Evolutionary conservation across 2,888 invertebrate species (phyloP).

Genomic region (Eupithecia inturbata): DNA sequence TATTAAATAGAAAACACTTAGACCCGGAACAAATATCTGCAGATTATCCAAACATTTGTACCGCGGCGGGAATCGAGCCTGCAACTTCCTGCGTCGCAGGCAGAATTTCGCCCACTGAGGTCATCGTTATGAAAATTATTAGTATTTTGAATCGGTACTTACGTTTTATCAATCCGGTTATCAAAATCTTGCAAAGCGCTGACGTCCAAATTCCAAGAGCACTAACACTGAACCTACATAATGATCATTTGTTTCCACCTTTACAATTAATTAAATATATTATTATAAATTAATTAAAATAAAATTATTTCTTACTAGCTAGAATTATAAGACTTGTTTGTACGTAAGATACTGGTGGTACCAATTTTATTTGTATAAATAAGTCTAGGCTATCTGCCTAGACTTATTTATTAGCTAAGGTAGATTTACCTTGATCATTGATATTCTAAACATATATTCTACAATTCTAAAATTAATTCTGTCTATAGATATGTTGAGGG

Average conservation of each 20-base stretch:
- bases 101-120: neutral
- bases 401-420: too few relatives aligned
- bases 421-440: neutral
- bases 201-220: neutral
- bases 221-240: neutral
- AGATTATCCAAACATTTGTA: neutral
- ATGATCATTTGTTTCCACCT: neutral
- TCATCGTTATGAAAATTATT: neutral
- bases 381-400: too few relatives aligned
- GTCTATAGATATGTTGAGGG: neutral
- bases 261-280: neutral
- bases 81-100: neutral
- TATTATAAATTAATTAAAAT: neutral
- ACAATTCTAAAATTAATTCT: neutral
- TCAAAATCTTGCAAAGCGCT: neutral
- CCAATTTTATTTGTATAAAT: too few relatives aligned
- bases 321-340: neutral
- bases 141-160: neutral
- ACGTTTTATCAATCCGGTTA: neutral
- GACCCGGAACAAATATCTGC: neutral
- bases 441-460: neutral
- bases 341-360: too few relatives aligned
- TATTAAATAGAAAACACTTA: neutral
- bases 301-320: neutral
- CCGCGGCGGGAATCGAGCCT: neutral